phyloP scores from a whole-genome alignment of 2,113 vertebrate species.

The Gorsachius goisagi region DNA sequence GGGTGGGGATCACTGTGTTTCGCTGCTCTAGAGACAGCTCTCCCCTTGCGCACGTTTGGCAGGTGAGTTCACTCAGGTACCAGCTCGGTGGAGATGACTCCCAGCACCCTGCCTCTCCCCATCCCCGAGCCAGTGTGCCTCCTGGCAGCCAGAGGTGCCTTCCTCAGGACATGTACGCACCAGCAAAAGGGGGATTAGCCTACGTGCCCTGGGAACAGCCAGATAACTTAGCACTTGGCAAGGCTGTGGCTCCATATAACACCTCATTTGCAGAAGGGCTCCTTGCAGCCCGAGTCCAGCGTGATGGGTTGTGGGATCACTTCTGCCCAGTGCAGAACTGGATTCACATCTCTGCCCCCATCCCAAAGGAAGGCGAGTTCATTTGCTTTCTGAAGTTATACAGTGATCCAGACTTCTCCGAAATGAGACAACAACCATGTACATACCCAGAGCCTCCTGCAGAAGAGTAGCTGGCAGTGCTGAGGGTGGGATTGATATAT shows the following conservation, averaged over 20 bases:
- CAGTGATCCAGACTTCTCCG: background rate
- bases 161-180: background rate
- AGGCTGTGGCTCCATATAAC: background rate
- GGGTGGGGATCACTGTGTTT: background rate
- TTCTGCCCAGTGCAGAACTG: background rate
- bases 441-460: background rate
- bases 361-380: background rate
- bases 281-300: background rate
- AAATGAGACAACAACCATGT: background rate
- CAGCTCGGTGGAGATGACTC: background rate
- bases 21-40: background rate
- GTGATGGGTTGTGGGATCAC: background rate
- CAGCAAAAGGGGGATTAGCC: background rate
- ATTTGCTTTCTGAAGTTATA: background rate
- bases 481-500: background rate
- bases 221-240: background rate
- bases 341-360: background rate
- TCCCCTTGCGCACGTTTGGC: background rate
- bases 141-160: background rate
- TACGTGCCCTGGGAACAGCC: background rate
- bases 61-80: fast-evolving
- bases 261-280: background rate
- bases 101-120: background rate
- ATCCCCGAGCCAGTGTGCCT: background rate
- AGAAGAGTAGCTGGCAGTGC: background rate